These are phyloP conservation scores for Bambusicola thoracicus DNA, from an alignment of 2,113 vertebrate species.

Conservation along the genomic window DNA sequence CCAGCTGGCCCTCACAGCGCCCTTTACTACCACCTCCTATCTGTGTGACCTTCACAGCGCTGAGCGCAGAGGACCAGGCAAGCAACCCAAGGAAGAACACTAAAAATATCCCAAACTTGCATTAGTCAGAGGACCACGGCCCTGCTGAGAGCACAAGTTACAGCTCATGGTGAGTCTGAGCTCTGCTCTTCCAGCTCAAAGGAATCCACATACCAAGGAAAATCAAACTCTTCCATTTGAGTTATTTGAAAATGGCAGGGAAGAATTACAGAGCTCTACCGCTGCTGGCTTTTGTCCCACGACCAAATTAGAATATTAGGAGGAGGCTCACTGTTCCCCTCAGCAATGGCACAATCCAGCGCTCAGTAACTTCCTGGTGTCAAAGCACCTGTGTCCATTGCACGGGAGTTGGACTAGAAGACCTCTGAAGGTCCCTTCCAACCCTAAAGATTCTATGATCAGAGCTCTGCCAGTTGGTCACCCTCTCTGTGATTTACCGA, in stretches of 20 bases:
- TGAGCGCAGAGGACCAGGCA: not conserved
- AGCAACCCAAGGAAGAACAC: conserved; percentile 49
- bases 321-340: not conserved
- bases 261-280: not conserved
- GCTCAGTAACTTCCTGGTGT: not conserved
- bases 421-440: too few species aligned
- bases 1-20: conserved; percentile 56
- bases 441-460: not conserved
- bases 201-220: not conserved
- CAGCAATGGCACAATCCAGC: not conserved
- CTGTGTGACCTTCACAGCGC: conserved; percentile 41
- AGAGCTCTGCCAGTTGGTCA: not conserved
- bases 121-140: not conserved
- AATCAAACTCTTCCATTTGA: not conserved
- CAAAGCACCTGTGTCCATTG: not conserved
- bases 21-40: conserved; percentile 13
- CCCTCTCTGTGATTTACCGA: not conserved
- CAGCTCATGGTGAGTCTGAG: not conserved
- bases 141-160: conserved; percentile 2
- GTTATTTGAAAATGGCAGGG: conserved; percentile 7
- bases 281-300: not conserved
- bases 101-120: conserved; percentile 37
- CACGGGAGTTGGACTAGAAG: too few species aligned
- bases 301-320: not conserved
- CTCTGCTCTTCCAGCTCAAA: not conserved